Base-by-base conservation (phyloP, 2,888 invertebrate genomes). In the Rhaphigaster nebulosa region DNA sequence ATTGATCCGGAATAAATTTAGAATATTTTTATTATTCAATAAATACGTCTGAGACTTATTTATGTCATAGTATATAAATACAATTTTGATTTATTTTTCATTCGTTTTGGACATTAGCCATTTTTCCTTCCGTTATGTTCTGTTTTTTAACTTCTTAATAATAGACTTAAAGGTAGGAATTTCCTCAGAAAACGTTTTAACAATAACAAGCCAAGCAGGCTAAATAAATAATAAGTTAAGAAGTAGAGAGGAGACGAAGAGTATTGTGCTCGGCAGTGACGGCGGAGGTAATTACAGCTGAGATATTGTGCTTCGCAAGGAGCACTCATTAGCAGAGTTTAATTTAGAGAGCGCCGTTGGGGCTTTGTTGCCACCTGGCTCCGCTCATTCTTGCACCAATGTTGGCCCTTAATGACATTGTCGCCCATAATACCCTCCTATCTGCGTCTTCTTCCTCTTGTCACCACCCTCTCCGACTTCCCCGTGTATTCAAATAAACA, bases 241-340 rank as follows among this genome's bases (percentile, higher is more conserved):
- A 84, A n/a, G 84, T 26, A 45, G 13, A 84, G n/a, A 84, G 23
- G 84, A 84, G 41, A 10, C 13, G 80, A n/a, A 8, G n/a, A 50
- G 84, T 4, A 41, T 41, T 45, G 84, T 38, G 80, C 10, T 41
- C 41, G 80, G 45, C 8, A 41, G 41, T n/a, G 84, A 26, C 84
- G 84, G 41, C 84, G 84, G 84, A 84, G 84, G 84, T 84, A 84
- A 84, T 84, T 84, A 84, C 84, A 84, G 45, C n/a, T 6, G 84
- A 84, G 84, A 84, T 84, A 84, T 84, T 84, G 84, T 84, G 41
- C 84, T 38, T 34, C n/a, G 84, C 84, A 84, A 84, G 84, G 23
- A 89, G 65, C 70, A 89, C 89, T 89, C 89, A 89, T 89, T 89
- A 89, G 89, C 70, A 45, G 89, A 76, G 89, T 89, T 89, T 89